Evolutionary conservation across 2,113 vertebrate genomes (phyloP), one percentile per base, ranked within the genome.

Genomic region (Meleagris gallopavo): DNA sequence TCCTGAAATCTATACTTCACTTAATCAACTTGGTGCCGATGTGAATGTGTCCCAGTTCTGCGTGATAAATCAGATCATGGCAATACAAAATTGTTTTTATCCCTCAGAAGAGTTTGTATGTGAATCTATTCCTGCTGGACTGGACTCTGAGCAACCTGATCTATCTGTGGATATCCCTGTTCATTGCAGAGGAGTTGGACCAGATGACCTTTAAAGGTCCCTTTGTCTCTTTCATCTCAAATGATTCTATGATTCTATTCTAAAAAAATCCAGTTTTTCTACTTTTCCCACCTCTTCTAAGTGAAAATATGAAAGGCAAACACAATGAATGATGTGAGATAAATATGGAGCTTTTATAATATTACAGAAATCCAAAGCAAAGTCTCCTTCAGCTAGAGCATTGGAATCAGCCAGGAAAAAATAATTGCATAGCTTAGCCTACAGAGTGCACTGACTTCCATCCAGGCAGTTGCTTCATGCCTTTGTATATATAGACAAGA

Each of bases 1-100:
- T 91, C 73, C 85, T 86, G 75, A 87, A 85, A 38, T 45, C 29
- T 13, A 21, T 66, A 34, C 4, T 90, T 94, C 22, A 40, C 18
- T n/a, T 61, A 25, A 57, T 7, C 5, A 74, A 22, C n/a, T 91
- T 43, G 27, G 9, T 34, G 18, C 29, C 38, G 11, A 55, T 13
- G 3, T 30, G 27, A 18, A 64, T 69, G 76, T 87, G 41, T 67
- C 13, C 13, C 25, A 66, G 9, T 13, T 48, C 34, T 45, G 0
- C 52, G 20, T 10, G 17, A 38, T 25, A 82, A 71, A 64, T 86
- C 14, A 80, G 20, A 50, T 2, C 13, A 30, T 4, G 60, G 8
- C 27, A 82, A 76, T 52, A 25, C 43, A 77, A 83, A 52, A 43
- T 89, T 38, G 30, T 13, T 91, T 79, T 58, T 61, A 9, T 9